Percentiles rank a stretch among this genome's conserved stretches.
Conservation (phyloP, 1,140 invertebrate species). For the Holotrichia oblita region DNA sequence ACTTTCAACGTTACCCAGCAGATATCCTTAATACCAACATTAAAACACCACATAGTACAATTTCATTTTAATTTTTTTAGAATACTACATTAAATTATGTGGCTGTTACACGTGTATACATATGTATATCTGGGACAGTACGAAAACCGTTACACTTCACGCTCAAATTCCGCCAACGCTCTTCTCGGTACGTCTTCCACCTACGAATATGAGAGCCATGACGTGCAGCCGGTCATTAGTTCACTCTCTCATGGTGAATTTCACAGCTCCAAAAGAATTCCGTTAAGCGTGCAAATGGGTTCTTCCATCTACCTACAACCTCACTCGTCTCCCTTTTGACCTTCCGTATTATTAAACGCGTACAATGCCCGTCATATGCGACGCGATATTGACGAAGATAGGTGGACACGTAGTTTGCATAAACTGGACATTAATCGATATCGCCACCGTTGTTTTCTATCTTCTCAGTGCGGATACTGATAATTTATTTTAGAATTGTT, state of each 20-base stretch:
- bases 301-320: slow-evolving; percentile 20
- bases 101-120: neutral
- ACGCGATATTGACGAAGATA: slow-evolving; percentile 3
- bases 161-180: neutral
- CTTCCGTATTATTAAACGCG: neutral
- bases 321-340: neutral
- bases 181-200: neutral
- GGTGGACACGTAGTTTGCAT: slow-evolving; percentile 10
- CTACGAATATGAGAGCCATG: neutral
- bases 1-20: too few relatives aligned
- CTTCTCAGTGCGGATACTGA: too few relatives aligned
- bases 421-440: slow-evolving; percentile 28
- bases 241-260: neutral
- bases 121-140: neutral
- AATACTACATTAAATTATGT: too few relatives aligned
- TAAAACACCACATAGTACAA: neutral
- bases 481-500: too few relatives aligned
- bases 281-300: slow-evolving; percentile 22
- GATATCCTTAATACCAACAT: too few relatives aligned
- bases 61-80: neutral
- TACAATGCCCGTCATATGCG: neutral
- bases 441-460: neutral
- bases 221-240: slow-evolving; percentile 16
- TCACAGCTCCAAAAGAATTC: slow-evolving; percentile 18
- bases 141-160: slow-evolving; percentile 3